A percentile compares a stretch with the other conserved stretches of the same genome.
Evolutionary conservation across 2,113 vertebrate species (phyloP).

Genomic region (Ammodytes marinus): DNA sequence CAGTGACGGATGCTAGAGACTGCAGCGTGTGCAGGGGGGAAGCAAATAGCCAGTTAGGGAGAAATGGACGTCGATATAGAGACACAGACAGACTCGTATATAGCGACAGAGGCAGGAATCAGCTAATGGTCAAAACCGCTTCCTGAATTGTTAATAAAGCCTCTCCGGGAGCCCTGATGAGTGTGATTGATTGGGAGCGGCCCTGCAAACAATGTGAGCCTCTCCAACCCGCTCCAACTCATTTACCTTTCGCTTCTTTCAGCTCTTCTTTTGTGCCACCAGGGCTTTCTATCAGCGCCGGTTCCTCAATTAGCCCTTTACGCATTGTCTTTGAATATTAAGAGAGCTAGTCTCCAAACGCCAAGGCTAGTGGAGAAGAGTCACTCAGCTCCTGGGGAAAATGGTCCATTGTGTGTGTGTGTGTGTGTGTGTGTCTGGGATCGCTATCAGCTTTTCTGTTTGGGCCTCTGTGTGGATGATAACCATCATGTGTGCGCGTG

Average conservation of each 20-base stretch:
- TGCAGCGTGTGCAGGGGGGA: not conserved
- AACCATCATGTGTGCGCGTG: slow-evolving; percentile 42
- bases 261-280: slow-evolving; percentile 62
- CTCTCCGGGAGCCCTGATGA: slow-evolving; percentile 62
- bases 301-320: slow-evolving; percentile 54
- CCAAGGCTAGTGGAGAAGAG: slow-evolving; percentile 36
- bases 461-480: slow-evolving; percentile 45
- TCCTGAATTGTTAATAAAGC: slow-evolving; percentile 80
- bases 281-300: slow-evolving; percentile 47
- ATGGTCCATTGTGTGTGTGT: not conserved
- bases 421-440: slow-evolving; percentile 15
- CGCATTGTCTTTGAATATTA: slow-evolving; percentile 61
- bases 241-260: slow-evolving; percentile 70
- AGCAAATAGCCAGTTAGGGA: not conserved
- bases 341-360: too few species aligned
- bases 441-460: slow-evolving; percentile 52
- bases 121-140: slow-evolving; percentile 68
- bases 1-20: not conserved
- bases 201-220: slow-evolving; percentile 66
- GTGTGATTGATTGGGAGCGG: slow-evolving; percentile 71
- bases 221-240: slow-evolving; percentile 65
- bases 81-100: slow-evolving; percentile 24
- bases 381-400: slow-evolving; percentile 28
- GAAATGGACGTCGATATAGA: slow-evolving; percentile 31
- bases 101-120: slow-evolving; percentile 36